These are phyloP conservation scores for Tricholauxania praeusta DNA, from an alignment of 2,888 invertebrate genomes.

Conservation along the genomic window DNA sequence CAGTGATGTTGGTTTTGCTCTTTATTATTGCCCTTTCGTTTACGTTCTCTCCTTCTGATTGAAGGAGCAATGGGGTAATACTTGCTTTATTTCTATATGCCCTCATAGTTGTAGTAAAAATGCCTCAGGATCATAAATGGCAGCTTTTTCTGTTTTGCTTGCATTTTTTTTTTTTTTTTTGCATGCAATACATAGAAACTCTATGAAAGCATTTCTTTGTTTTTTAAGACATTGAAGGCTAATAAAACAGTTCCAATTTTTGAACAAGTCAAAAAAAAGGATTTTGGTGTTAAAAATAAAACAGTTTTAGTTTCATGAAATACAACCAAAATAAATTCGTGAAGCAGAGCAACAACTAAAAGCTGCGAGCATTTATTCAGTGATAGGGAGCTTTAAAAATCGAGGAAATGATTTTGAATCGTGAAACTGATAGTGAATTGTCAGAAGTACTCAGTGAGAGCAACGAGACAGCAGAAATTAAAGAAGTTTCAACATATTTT, in stretches of 20 bases:
- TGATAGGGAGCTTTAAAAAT: too few relatives aligned
- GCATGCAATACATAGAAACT: background rate
- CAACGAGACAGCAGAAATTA: too few relatives aligned
- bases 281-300: background rate
- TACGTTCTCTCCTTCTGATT: background rate
- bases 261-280: background rate
- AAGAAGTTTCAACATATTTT: too few relatives aligned
- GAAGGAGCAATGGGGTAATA: too few relatives aligned
- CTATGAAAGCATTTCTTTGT: constrained; percentile 7
- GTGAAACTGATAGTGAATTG: too few relatives aligned
- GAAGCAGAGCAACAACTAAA: background rate
- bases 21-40: constrained; percentile 28
- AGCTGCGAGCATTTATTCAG: too few relatives aligned
- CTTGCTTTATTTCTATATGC: background rate
- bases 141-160: background rate
- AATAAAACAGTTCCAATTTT: background rate
- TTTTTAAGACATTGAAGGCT: background rate
- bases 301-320: background rate
- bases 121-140: constrained; percentile 24
- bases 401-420: too few relatives aligned
- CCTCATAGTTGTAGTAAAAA: constrained; percentile 7
- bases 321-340: constrained; percentile 4
- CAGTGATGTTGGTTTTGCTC: constrained; percentile 35
- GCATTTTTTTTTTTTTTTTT: background rate
- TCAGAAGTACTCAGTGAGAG: too few relatives aligned